Conservation (phyloP, 2,113 vertebrate species). For the Malurus alboscapulatus region DNA sequence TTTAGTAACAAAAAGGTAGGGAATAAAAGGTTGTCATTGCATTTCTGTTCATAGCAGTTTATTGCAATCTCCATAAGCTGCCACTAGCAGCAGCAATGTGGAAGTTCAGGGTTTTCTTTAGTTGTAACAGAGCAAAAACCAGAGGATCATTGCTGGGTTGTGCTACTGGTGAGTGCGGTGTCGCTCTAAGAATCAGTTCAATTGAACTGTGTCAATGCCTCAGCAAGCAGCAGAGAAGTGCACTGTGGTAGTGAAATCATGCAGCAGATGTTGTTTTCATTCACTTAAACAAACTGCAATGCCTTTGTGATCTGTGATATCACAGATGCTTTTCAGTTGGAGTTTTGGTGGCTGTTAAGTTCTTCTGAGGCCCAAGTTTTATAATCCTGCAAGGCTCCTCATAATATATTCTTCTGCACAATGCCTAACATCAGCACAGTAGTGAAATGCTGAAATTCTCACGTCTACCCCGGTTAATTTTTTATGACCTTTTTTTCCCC, state of each 20-base stretch:
- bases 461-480: background rate
- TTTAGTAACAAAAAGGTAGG: background rate
- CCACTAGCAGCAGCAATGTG: background rate
- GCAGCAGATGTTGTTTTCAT: slow-evolving; percentile 46
- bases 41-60: background rate
- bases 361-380: background rate
- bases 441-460: background rate
- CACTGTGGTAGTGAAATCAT: slow-evolving; percentile 23
- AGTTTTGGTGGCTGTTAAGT: background rate
- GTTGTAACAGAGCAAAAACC: background rate
- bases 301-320: slow-evolving; percentile 24
- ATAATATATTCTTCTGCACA: background rate
- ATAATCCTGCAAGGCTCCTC: background rate
- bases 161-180: background rate
- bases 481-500: background rate
- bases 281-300: slow-evolving; percentile 15
- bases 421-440: background rate
- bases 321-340: background rate
- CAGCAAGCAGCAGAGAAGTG: background rate
- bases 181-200: background rate
- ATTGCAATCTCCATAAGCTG: background rate
- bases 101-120: background rate
- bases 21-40: background rate
- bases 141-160: background rate
- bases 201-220: background rate